Conservation (phyloP, 2,797 vertebrate species). For the Scolopax bukidnonensis region DNA sequence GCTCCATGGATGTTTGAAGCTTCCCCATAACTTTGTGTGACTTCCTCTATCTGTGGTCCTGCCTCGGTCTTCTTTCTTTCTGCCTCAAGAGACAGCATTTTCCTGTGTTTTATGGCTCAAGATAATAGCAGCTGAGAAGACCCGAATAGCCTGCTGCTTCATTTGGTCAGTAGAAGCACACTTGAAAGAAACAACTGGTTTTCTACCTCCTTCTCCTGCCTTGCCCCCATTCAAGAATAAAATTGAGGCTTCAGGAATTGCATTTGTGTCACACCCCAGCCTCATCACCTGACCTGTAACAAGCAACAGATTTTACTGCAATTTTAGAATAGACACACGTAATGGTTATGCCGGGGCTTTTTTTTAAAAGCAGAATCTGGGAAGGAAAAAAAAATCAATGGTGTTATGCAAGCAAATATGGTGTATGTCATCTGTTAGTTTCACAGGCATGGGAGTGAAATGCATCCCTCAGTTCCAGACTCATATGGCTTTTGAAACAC, state of each 20-base stretch:
- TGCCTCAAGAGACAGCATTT: not conserved
- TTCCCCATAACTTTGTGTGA: not conserved
- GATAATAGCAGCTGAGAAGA: not conserved
- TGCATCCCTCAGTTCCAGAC: not conserved
- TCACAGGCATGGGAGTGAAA: constrained; percentile 28
- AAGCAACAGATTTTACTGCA: constrained; percentile 40
- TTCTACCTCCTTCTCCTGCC: not conserved
- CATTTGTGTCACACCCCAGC: not conserved
- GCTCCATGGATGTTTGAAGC: not conserved
- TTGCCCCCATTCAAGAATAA: not conserved
- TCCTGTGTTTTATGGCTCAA: not conserved
- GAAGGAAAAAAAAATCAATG: constrained; percentile 3
- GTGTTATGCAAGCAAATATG: constrained; percentile 69
- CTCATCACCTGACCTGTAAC: constrained; percentile 28
- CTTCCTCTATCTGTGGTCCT: not conserved
- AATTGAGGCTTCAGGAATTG: not conserved
- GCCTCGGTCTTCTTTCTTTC: not conserved
- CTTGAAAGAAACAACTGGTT: not conserved
- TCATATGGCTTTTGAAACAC: not conserved
- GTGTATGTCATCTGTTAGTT: constrained; percentile 53
- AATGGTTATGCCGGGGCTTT: constrained; percentile 8
- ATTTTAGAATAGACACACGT: constrained; percentile 11
- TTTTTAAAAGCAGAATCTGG: constrained; percentile 16
- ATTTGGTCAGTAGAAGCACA: not conserved
- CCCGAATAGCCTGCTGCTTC: not conserved